These are phyloP conservation scores for Climacteris rufus DNA, from an alignment of 2,113 vertebrate genomes.

Conservation along the genomic window DNA sequence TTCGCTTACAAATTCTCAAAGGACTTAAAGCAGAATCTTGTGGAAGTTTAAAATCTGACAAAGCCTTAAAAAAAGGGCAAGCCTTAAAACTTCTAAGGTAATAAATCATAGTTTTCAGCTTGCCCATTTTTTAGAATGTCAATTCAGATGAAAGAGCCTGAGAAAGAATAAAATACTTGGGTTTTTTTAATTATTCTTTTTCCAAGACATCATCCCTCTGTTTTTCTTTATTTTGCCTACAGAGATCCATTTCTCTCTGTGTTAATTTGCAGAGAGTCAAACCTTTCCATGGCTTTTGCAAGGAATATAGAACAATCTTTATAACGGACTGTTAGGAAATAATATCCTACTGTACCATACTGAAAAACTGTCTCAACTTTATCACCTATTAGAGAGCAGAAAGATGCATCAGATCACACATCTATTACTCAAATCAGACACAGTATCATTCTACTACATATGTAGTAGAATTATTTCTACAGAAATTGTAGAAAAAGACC, in stretches of 20 bases:
- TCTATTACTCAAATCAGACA: not conserved
- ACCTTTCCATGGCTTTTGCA: not conserved
- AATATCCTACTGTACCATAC: not conserved
- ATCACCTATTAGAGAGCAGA: not conserved
- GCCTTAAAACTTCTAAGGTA: constrained; percentile 13
- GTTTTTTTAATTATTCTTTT: constrained; percentile 15
- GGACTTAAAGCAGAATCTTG: not conserved
- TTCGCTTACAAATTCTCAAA: constrained; percentile 40
- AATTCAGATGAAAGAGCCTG: constrained; percentile 26
- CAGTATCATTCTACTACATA: not conserved
- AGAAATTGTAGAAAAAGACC: not conserved
- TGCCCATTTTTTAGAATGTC: constrained; percentile 3
- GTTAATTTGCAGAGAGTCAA: not conserved
- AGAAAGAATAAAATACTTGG: constrained; percentile 29
- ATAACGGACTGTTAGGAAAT: not conserved
- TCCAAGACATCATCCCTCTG: not conserved
- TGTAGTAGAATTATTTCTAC: too few species aligned
- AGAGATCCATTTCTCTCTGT: not conserved
- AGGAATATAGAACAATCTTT: not conserved
- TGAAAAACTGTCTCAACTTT: not conserved
- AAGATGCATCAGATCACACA: not conserved
- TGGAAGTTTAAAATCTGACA: constrained; percentile 32
- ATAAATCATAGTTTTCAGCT: constrained; percentile 33
- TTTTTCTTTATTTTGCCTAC: not conserved
- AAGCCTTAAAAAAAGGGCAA: not conserved